These are phyloP conservation scores for Parasteatoda lunata DNA, from an alignment of 2,888 invertebrate species.

Conservation along the genomic window DNA sequence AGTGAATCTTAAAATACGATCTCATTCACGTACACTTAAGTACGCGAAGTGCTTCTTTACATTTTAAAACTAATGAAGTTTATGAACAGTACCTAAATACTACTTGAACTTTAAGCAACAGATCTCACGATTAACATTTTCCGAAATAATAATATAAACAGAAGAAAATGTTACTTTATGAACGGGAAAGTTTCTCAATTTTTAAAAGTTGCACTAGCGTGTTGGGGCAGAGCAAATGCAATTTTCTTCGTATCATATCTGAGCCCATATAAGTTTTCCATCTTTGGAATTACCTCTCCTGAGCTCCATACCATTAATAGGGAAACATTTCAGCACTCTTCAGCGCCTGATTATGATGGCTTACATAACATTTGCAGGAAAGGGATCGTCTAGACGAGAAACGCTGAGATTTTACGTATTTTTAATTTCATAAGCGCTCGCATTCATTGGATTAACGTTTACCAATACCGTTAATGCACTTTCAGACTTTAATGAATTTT, in stretches of 20 bases:
- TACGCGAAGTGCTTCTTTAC: no score
- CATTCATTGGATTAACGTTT: slow-evolving; percentile 41
- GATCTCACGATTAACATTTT: no score
- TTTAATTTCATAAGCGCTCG: slow-evolving; percentile 38
- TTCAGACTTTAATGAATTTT: slow-evolving; percentile 30
- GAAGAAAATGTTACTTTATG: no score
- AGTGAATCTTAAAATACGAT: no score
- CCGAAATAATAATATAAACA: no score
- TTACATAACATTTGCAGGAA: background rate
- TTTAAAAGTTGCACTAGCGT: no score
- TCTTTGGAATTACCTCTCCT: background rate
- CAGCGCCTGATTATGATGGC: background rate
- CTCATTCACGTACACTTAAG: no score
- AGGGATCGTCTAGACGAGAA: background rate
- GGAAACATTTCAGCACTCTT: background rate
- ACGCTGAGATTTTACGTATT: slow-evolving; percentile 11
- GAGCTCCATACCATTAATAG: background rate
- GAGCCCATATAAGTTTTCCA: background rate
- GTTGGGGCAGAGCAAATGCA: no score
- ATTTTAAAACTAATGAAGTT: no score
- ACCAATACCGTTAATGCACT: slow-evolving; percentile 46
- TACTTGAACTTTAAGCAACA: no score
- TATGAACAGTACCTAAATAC: no score
- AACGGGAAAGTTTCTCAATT: no score
- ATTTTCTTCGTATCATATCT: background rate